Conservation (phyloP, 1,140 invertebrate genomes). For the Trialeurodes vaporariorum region DNA sequence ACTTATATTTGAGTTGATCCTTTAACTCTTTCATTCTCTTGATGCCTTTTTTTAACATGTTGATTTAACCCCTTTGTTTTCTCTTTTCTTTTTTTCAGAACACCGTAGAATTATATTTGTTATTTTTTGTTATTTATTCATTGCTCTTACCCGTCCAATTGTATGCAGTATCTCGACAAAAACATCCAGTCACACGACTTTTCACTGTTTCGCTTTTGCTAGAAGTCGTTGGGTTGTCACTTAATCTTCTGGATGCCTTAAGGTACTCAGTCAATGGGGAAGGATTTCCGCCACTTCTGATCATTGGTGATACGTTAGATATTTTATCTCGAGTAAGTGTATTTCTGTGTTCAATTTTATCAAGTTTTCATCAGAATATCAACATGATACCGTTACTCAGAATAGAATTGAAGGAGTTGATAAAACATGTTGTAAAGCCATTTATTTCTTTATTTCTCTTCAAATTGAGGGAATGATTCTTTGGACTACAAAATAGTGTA, state of each 20-base stretch:
- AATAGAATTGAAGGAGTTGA: too few species aligned
- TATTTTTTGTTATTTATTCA: constrained; percentile 79
- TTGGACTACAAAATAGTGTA: too few species aligned
- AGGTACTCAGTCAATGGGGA: constrained; percentile 83
- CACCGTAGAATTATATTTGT: constrained; percentile 79
- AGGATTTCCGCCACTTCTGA: constrained; percentile 64
- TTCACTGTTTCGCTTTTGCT: constrained; percentile 76
- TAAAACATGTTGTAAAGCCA: too few species aligned
- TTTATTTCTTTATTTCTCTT: too few species aligned
- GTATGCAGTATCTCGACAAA: constrained; percentile 74
- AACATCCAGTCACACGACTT: constrained; percentile 80
- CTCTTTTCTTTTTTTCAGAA: constrained; percentile 43
- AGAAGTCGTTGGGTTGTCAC: constrained; percentile 70
- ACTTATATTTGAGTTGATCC: too few species aligned
- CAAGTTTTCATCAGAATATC: too few species aligned
- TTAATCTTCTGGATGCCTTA: constrained; percentile 78
- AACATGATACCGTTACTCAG: too few species aligned
- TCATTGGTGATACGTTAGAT: constrained; percentile 82
- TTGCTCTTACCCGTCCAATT: constrained; percentile 78
- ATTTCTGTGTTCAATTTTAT: too few species aligned
- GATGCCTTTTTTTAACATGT: too few species aligned
- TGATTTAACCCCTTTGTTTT: too few species aligned
- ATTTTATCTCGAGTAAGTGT: constrained; percentile 75
- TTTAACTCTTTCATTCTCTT: too few species aligned
- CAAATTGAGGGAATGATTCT: too few species aligned